phyloP scores from a whole-genome alignment of 1,140 invertebrate species.

The Pinna nobilis region DNA sequence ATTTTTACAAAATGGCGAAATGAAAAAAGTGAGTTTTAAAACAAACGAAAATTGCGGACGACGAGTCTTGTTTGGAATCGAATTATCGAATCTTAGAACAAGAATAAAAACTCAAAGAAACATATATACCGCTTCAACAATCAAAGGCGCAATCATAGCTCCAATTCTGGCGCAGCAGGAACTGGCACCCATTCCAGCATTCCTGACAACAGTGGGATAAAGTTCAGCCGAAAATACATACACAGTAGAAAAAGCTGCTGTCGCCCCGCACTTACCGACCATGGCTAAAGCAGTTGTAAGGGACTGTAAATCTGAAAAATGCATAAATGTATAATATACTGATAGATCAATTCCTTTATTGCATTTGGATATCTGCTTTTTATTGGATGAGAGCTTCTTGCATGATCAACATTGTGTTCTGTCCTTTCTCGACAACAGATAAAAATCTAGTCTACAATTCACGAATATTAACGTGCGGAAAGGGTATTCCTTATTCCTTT shows the following conservation, averaged over 20 bases:
- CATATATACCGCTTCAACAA: constrained; percentile 56
- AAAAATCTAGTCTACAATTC: too few species aligned
- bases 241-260: constrained; percentile 79
- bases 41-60: neutral
- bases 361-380: too few species aligned
- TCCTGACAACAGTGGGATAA: constrained; percentile 89
- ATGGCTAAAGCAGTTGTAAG: constrained; percentile 78
- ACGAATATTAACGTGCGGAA: too few species aligned
- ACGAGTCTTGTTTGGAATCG: neutral
- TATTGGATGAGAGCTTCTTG: too few species aligned
- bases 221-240: constrained; percentile 89
- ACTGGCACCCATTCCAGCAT: constrained; percentile 86
- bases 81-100: neutral
- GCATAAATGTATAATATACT: too few species aligned
- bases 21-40: neutral
- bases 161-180: constrained; percentile 87
- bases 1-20: too few species aligned
- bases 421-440: too few species aligned
- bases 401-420: too few species aligned
- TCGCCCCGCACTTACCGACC: constrained; percentile 80
- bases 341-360: too few species aligned
- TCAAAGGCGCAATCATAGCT: constrained; percentile 83
- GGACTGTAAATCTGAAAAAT: constrained; percentile 29
- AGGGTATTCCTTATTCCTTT: too few species aligned
- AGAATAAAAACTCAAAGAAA: neutral